These are phyloP conservation scores for Phenacoccus solenopsis DNA, from an alignment of 1,140 invertebrate species.

Conservation along the genomic window DNA sequence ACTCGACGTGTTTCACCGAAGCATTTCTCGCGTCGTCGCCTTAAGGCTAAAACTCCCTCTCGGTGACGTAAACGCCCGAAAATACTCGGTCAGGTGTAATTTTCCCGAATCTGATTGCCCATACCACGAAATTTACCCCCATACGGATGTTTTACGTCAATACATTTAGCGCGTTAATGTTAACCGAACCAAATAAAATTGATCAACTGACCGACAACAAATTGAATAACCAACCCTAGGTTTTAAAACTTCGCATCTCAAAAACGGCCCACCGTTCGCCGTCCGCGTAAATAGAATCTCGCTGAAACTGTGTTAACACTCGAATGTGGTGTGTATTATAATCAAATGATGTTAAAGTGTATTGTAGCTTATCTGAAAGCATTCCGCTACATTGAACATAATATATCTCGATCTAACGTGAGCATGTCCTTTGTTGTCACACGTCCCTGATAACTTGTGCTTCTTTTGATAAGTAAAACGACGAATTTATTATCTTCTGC, in stretches of 20 bases:
- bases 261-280: too few species aligned
- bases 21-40: too few species aligned
- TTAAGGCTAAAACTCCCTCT: too few species aligned
- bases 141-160: too few species aligned
- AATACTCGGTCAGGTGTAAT: too few species aligned
- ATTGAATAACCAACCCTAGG: neutral
- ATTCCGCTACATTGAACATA: constrained; percentile 14
- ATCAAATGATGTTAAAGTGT: constrained; percentile 11
- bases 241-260: neutral
- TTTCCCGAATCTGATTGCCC: too few species aligned
- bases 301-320: neutral
- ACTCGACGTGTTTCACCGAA: too few species aligned
- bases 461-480: neutral
- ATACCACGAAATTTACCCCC: too few species aligned
- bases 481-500: neutral
- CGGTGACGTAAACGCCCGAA: too few species aligned
- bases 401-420: neutral
- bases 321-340: neutral
- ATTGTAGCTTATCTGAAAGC: constrained; percentile 15
- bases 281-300: neutral
- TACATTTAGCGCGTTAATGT: too few species aligned
- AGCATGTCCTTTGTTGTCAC: constrained; percentile 11
- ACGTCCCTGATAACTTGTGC: neutral
- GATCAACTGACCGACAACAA: constrained; percentile 12
- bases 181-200: neutral